Evolutionary conservation across 2,888 invertebrate genomes (phyloP).

Genomic region (Stenchaetothrips biformis): DNA sequence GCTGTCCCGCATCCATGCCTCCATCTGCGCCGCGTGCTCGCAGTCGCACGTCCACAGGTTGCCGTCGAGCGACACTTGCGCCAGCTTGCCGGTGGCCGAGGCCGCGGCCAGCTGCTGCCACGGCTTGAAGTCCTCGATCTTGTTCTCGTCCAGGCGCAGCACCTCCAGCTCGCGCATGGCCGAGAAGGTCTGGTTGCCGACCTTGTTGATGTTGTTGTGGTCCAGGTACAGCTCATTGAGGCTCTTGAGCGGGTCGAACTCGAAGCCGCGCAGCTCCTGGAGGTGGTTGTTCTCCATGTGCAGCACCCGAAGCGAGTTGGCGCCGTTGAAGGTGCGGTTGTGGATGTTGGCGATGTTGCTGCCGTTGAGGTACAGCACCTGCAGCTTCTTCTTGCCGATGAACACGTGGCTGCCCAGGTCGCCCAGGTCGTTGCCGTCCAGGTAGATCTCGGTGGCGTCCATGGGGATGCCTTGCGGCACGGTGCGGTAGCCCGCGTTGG

Average conservation of each 20-base stretch:
- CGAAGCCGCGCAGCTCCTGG: constrained; percentile 65
- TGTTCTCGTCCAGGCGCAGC: constrained; percentile 70
- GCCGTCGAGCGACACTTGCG: constrained; percentile 66
- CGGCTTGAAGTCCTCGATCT: constrained; percentile 70
- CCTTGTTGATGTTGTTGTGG: constrained; percentile 66
- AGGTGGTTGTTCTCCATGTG: constrained; percentile 73
- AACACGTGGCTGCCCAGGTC: constrained; percentile 79
- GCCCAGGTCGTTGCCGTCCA: constrained; percentile 75
- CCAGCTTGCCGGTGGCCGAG: constrained; percentile 45
- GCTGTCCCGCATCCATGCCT: constrained; percentile 65
- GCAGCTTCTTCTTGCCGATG: constrained; percentile 76
- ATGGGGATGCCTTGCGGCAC: constrained; percentile 79
- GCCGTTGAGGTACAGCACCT: constrained; percentile 71
- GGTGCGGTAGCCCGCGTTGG: constrained; percentile 64
- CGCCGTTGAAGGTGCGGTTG: constrained; percentile 78
- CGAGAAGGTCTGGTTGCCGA: constrained; percentile 71
- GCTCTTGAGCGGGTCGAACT: constrained; percentile 70
- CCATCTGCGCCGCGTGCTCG: constrained; percentile 61
- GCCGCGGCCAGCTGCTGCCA: constrained; percentile 57
- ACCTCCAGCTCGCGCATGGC: constrained; percentile 66
- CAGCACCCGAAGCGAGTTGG: constrained; percentile 64
- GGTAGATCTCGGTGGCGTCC: constrained; percentile 82
- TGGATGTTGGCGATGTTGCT: constrained; percentile 70
- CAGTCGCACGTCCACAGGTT: constrained; percentile 84
- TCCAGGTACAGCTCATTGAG: constrained; percentile 69